Evolutionary conservation across 1,140 invertebrate genomes (phyloP).

Genomic region (Drosophila sp.): DNA sequence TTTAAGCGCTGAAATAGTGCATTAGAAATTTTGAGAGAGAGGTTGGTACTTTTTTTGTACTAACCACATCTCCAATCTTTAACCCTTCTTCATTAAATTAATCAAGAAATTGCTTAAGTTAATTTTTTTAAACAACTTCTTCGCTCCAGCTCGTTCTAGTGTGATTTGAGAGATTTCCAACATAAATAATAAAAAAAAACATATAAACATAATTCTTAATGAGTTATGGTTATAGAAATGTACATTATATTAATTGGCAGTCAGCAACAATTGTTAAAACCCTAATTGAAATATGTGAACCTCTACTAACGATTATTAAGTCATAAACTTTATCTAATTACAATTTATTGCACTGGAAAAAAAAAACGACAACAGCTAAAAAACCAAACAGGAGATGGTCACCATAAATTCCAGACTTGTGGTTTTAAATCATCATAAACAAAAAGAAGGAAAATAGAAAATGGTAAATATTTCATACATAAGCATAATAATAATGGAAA

Average conservation of each 20-base stretch:
- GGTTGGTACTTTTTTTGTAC: too few species aligned
- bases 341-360: conserved; percentile 75
- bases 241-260: background rate
- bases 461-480: background rate
- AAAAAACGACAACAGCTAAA: conserved; percentile 38
- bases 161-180: too few species aligned
- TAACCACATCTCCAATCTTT: too few species aligned
- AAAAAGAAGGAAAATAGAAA: background rate
- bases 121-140: too few species aligned
- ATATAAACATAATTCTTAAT: background rate
- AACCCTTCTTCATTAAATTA: too few species aligned
- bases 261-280: background rate
- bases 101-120: too few species aligned
- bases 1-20: too few species aligned
- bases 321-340: conserved; percentile 81
- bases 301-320: conserved; percentile 74
- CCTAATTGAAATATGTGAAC: conserved; percentile 54
- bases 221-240: background rate
- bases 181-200: too few species aligned
- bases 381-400: conserved; percentile 6
- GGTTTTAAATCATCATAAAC: background rate
- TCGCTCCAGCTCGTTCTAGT: too few species aligned
- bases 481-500: background rate
- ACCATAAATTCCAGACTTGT: conserved; percentile 5
- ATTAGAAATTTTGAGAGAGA: too few species aligned